A percentile compares a stretch with the other conserved stretches of the same genome.
Conservation (phyloP, 2,113 vertebrate genomes). For the Pygoscelis adeliae region DNA sequence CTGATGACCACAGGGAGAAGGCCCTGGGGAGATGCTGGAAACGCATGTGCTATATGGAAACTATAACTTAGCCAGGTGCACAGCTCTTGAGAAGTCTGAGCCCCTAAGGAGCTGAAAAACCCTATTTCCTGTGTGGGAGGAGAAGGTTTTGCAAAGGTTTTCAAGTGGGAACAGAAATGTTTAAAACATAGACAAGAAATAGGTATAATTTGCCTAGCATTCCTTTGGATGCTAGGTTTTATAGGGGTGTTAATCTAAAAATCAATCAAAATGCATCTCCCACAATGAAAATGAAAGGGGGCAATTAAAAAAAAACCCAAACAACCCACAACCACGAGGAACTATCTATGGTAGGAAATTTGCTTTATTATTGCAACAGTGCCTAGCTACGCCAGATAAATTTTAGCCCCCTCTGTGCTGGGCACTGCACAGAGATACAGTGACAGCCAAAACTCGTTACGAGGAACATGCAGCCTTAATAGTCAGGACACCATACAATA, state of each 20-base stretch:
- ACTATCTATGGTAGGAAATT: not conserved
- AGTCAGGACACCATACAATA: not conserved
- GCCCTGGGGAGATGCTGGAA: conserved; percentile 13
- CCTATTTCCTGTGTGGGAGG: conserved; percentile 46
- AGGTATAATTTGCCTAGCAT: not conserved
- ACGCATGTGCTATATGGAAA: not conserved
- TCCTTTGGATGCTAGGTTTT: not conserved
- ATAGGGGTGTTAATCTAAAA: not conserved
- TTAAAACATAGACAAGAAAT: not conserved
- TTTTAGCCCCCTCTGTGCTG: not conserved
- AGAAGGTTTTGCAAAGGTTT: not conserved
- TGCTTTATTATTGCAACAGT: not conserved
- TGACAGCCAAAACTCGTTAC: not conserved
- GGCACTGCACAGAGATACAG: not conserved
- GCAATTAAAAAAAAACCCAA: not conserved
- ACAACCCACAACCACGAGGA: not conserved
- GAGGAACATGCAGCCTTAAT: fast-evolving
- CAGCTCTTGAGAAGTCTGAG: conserved; percentile 1
- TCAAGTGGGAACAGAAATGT: not conserved
- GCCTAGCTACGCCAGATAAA: not conserved
- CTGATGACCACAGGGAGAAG: not conserved
- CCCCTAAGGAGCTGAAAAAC: conserved; percentile 15
- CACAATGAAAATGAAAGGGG: not conserved
- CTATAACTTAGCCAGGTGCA: conserved; percentile 49
- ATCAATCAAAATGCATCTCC: not conserved